phyloP scores from a whole-genome alignment of 2,888 invertebrate species.

The Chrysina gloriosa region DNA sequence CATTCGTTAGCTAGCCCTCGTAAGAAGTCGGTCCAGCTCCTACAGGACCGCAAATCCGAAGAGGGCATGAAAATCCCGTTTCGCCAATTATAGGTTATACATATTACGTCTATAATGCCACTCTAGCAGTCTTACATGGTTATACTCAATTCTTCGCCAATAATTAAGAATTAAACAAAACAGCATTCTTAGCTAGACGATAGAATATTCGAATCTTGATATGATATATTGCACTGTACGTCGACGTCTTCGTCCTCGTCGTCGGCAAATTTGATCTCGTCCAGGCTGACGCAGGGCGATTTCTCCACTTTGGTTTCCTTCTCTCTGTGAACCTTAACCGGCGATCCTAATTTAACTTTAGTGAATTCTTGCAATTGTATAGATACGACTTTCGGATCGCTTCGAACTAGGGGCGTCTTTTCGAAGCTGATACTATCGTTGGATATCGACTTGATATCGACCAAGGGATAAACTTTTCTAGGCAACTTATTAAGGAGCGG shows the following conservation, averaged over 20 bases:
- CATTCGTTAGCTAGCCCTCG: no score
- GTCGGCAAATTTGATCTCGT: conserved; percentile 77
- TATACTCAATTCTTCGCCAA: background rate
- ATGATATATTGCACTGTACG: conserved; percentile 62
- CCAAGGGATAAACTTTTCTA: conserved; percentile 54
- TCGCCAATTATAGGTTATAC: background rate
- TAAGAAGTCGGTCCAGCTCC: no score
- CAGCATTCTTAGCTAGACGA: conserved; percentile 58
- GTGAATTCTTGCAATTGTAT: conserved; percentile 59
- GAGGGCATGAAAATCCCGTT: conserved; percentile 9
- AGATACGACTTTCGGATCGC: conserved; percentile 47
- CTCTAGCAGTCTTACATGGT: conserved; percentile 1
- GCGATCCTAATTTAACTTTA: conserved; percentile 48
- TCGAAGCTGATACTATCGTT: conserved; percentile 48
- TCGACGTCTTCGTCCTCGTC: conserved; percentile 65
- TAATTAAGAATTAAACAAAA: conserved; percentile 5
- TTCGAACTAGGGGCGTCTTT: conserved; percentile 52
- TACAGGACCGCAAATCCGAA: no score
- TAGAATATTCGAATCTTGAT: conserved; percentile 63
- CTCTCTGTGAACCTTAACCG: conserved; percentile 63
- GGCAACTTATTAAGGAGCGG: conserved; percentile 52
- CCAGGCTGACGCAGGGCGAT: conserved; percentile 71
- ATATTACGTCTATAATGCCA: conserved; percentile 22
- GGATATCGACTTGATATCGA: conserved; percentile 49
- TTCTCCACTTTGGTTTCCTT: conserved; percentile 77